A percentile compares a stretch with the other conserved stretches of the same genome.
These are phyloP conservation scores for Sanderia malayensis DNA, from an alignment of 30 jellyfish, hydroid and myxozoan species.

Conservation along the genomic window DNA sequence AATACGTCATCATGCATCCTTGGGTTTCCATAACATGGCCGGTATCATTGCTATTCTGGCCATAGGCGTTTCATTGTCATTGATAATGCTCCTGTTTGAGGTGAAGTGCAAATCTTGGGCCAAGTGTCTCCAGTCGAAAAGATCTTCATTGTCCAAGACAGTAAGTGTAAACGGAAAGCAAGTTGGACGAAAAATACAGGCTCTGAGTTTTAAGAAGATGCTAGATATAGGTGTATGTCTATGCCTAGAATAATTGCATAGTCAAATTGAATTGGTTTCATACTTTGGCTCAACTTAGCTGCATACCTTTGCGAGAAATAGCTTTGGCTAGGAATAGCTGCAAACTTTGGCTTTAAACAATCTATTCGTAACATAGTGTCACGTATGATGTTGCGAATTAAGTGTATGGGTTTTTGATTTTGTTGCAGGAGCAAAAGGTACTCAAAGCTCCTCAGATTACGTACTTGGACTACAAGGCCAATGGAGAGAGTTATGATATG, in stretches of 20 bases:
- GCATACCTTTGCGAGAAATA: too few relatives aligned
- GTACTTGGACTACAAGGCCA: constrained; percentile 48
- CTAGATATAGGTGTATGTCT: too few relatives aligned
- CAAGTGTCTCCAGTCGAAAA: constrained; percentile 13
- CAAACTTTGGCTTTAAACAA: too few relatives aligned
- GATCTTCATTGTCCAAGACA: constrained; percentile 31
- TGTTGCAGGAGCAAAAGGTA: constrained; percentile 41
- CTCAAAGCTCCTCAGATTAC: constrained; percentile 58
- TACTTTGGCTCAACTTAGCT: too few relatives aligned
- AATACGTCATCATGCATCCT: constrained; percentile 30
- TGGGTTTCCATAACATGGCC: constrained; percentile 54
- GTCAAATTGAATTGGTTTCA: too few relatives aligned
- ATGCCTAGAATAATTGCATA: too few relatives aligned
- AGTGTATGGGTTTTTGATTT: too few relatives aligned
- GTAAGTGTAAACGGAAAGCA: constrained; percentile 1
- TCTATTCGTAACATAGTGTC: too few relatives aligned
- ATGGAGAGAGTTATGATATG: constrained; percentile 33
- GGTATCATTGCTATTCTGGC: constrained; percentile 70
- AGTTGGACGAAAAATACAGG: too few relatives aligned
- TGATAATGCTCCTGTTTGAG: constrained; percentile 45
- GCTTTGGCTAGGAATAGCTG: too few relatives aligned
- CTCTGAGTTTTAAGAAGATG: too few relatives aligned
- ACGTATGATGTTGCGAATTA: too few relatives aligned
- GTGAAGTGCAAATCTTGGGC: constrained; percentile 17
- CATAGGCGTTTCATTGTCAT: constrained; percentile 57